These are phyloP conservation scores for Lithophane leautieri DNA, from an alignment of 2,888 invertebrate species.

Conservation along the genomic window DNA sequence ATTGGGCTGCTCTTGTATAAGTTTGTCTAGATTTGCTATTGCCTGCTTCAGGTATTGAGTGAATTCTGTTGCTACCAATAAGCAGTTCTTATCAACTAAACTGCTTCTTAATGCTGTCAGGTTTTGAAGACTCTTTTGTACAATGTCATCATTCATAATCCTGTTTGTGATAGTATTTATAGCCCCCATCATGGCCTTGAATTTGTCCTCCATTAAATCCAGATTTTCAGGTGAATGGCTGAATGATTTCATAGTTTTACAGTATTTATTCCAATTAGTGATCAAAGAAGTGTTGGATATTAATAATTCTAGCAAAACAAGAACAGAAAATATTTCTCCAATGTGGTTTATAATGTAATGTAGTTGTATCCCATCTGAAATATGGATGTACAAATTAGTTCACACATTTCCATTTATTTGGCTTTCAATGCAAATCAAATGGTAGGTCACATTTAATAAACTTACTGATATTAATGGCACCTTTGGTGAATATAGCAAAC, in stretches of 20 bases:
- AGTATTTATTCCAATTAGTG: slow-evolving; percentile 94
- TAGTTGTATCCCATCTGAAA: slow-evolving; percentile 85
- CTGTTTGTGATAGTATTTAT: slow-evolving; percentile 93
- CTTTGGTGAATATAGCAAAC: slow-evolving; percentile 92
- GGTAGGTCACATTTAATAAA: not conserved
- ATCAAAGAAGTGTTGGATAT: slow-evolving; percentile 83
- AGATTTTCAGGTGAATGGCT: slow-evolving; percentile 91
- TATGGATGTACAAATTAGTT: not conserved
- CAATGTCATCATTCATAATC: slow-evolving; percentile 93
- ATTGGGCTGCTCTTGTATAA: slow-evolving; percentile 88
- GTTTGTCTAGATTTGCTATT: slow-evolving; percentile 91
- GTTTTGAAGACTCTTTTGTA: slow-evolving; percentile 90
- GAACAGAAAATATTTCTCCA: slow-evolving; percentile 92
- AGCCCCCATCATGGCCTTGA: slow-evolving; percentile 93
- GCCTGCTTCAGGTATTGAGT: slow-evolving; percentile 92
- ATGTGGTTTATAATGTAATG: slow-evolving; percentile 90
- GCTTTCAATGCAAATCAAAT: not conserved
- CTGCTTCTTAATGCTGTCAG: slow-evolving; percentile 83
- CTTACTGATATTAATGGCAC: slow-evolving; percentile 85
- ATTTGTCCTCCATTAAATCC: slow-evolving; percentile 90
- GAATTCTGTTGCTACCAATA: slow-evolving; percentile 91
- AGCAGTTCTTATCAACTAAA: slow-evolving; percentile 86
- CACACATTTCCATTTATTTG: not conserved
- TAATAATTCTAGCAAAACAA: slow-evolving; percentile 92
- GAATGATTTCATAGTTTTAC: slow-evolving; percentile 93